These are phyloP conservation scores for Anneissia japonica DNA, from an alignment of 35 echinoderm and acorn worm species.

Conservation along the genomic window DNA sequence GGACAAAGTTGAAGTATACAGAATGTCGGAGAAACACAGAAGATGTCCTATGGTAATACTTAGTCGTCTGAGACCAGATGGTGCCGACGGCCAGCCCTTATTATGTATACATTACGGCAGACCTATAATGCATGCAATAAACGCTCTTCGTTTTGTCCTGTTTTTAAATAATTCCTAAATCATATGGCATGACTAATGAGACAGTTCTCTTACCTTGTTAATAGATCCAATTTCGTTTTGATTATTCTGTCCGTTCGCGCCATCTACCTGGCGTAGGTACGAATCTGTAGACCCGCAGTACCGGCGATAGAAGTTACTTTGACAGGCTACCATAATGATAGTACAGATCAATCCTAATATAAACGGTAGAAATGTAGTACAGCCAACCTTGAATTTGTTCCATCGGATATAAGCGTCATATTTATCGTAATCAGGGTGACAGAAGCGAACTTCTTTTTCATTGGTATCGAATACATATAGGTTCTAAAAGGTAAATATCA, in stretches of 20 bases:
- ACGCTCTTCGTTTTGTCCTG: too few relatives aligned
- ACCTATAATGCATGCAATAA: too few relatives aligned
- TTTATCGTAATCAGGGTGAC: neutral
- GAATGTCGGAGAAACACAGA: too few relatives aligned
- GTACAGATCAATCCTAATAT: neutral
- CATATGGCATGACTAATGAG: too few relatives aligned
- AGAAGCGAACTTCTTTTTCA: neutral
- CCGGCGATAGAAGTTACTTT: neutral
- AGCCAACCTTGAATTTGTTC: neutral
- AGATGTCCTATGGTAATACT: too few relatives aligned
- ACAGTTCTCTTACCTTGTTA: neutral
- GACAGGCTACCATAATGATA: neutral
- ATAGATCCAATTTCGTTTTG: neutral
- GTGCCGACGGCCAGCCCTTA: too few relatives aligned
- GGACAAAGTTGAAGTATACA: too few relatives aligned
- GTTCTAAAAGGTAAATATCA: neutral
- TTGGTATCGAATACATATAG: neutral
- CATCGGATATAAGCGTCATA: neutral
- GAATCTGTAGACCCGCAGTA: neutral
- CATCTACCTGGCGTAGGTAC: neutral
- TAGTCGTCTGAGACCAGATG: too few relatives aligned
- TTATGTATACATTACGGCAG: too few relatives aligned
- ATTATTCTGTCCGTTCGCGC: neutral
- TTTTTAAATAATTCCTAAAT: too few relatives aligned
- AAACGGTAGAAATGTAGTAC: neutral